phyloP scores from a whole-genome alignment of 2,113 vertebrate species.

The Mionectes macconnelli region DNA sequence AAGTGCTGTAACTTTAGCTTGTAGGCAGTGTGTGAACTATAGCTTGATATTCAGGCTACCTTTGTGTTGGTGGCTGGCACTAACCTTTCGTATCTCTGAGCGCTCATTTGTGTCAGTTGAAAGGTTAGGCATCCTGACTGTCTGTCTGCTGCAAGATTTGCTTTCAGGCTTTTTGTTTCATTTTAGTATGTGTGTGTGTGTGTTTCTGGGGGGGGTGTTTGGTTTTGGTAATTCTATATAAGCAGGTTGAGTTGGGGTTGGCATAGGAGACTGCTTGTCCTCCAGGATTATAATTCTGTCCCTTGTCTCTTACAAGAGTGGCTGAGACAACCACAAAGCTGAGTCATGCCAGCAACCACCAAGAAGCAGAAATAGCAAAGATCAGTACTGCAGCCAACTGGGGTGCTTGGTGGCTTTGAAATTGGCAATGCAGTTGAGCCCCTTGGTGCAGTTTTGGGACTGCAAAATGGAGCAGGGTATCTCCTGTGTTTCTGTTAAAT shows the following conservation, averaged over 20 bases:
- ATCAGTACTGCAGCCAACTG: neutral
- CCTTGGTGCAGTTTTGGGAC: neutral
- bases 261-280: neutral
- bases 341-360: constrained; percentile 11
- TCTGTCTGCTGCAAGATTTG: neutral
- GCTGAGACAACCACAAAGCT: constrained; percentile 22
- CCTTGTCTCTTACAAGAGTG: constrained; percentile 7
- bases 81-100: neutral
- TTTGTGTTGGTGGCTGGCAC: neutral
- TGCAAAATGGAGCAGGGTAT: neutral
- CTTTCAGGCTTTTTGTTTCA: neutral
- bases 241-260: neutral
- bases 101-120: neutral
- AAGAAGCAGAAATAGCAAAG: neutral
- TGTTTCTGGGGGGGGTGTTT: neutral
- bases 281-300: neutral
- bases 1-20: neutral
- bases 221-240: neutral
- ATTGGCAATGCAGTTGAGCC: neutral
- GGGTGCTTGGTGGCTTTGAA: neutral
- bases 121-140: neutral
- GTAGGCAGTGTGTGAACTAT: neutral
- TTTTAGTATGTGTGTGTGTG: neutral
- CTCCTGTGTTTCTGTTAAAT: neutral
- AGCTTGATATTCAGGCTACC: neutral